Evolutionary conservation across 2,113 vertebrate species (phyloP).

Genomic region (Panurus biarmicus): DNA sequence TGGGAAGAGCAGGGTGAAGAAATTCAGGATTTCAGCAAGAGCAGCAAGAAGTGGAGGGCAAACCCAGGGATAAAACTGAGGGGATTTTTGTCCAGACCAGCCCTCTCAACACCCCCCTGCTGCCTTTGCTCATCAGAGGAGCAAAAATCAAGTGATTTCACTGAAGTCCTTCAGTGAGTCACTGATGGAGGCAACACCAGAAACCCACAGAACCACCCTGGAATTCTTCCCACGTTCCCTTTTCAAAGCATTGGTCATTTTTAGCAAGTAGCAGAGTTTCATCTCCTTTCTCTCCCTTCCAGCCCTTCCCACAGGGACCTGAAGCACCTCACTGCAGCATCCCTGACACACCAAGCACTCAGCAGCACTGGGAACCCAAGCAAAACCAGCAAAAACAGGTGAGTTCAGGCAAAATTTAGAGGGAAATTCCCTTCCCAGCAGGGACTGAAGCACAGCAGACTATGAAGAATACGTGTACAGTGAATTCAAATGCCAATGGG

Average conservation of each 20-base stretch:
- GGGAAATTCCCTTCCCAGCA: neutral
- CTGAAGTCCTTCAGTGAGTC: neutral
- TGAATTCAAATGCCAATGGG: neutral
- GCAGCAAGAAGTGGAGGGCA: neutral
- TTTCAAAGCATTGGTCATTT: neutral
- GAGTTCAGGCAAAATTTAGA: neutral
- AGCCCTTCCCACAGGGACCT: neutral
- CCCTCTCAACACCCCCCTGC: neutral
- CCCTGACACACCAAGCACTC: neutral
- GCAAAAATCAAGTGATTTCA: neutral
- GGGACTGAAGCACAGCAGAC: neutral
- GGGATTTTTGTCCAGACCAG: neutral
- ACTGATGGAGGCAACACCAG: neutral
- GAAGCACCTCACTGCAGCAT: neutral
- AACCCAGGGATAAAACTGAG: fast-evolving
- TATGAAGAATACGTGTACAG: fast-evolving
- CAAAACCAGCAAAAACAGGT: neutral
- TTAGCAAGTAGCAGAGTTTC: neutral
- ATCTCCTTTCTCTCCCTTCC: neutral
- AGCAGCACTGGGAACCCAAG: neutral
- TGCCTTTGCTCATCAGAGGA: neutral
- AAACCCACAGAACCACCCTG: neutral
- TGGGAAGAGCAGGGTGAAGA: neutral
- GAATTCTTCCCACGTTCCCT: neutral
- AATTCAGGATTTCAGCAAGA: neutral